Percentiles rank a stretch among this genome's conserved stretches.
phyloP scores from a whole-genome alignment of 1,140 invertebrate species.

The Bombus superbus region DNA sequence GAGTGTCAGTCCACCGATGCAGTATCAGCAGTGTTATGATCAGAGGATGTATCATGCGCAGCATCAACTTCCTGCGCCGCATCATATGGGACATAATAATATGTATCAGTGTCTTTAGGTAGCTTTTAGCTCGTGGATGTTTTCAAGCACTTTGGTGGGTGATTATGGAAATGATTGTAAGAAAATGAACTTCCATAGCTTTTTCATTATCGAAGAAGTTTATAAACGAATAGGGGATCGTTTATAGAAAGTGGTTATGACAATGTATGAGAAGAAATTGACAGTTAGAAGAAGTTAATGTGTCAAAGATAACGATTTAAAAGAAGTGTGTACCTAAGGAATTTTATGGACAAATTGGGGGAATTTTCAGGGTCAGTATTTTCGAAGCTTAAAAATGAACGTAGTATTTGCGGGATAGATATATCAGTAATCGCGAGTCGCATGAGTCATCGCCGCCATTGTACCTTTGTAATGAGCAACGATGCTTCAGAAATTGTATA shows the following conservation, averaged over 20 bases:
- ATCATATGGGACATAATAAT: constrained; percentile 74
- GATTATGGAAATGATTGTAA: neutral
- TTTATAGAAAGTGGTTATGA: no score
- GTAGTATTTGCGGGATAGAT: neutral
- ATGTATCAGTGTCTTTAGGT: constrained; percentile 81
- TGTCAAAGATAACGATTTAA: neutral
- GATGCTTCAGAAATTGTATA: neutral
- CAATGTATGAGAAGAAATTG: no score
- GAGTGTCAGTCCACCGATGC: constrained; percentile 78
- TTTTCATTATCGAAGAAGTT: neutral
- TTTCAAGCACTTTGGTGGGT: neutral
- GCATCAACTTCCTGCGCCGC: constrained; percentile 69
- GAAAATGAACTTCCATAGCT: neutral
- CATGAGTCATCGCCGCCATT: constrained; percentile 28
- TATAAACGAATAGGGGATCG: neutral
- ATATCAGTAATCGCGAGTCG: neutral
- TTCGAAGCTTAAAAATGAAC: neutral
- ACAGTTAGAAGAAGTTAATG: no score
- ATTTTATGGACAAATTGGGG: neutral
- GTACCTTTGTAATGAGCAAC: neutral
- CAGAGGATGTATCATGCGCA: constrained; percentile 77
- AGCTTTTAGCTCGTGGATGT: neutral
- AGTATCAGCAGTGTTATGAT: constrained; percentile 75
- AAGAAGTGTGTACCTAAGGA: neutral
- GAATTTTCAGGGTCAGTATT: neutral